Evolutionary conservation across 2,888 invertebrate genomes (phyloP), one percentile per base, ranked within the genome.

Genomic region (Acanthosepion lycidas): DNA sequence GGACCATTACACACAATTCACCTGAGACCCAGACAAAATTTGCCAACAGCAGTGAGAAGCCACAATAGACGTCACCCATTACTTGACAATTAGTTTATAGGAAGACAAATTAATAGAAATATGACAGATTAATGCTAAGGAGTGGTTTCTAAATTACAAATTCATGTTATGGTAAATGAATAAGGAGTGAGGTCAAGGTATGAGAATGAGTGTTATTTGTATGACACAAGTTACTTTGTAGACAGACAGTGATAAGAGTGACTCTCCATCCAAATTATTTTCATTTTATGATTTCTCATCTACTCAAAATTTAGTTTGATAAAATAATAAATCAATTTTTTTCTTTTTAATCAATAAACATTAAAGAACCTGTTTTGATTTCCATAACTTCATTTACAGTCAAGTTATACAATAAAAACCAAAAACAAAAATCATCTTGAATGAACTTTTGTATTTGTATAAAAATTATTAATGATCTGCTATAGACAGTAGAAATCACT

Each of bases 61-160:
- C 78, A 78, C n/a, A 78, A 78, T 33, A 12, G 33, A 78, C n/a
- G 78, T 78, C 78, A 78, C n/a, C 78, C 23, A 78, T 78, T 78
- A 78, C n/a, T 78, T 78, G 78, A 78, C n/a, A 78, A 78, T 78
- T 78, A n/a, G 78, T 78, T 33, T 78, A n/a, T 78, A 78, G 78
- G 33, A n/a, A 78, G 78, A 78, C 78, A 78, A 78, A n/a, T 78
- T 78, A 78, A 78, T n/a, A 78, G 78, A 78, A 78, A 78, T 33
- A n/a, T 78, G 78, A 78, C 78, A n/a, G 64, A 64, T 78, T 78
- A 78, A 78, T n/a, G 33, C 15, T 78, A 78, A 78, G 78, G 78
- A 78, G 78, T 33, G 78, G 78, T 18, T n/a, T 78, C n/a, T 78
- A 78, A 33, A 78, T 78, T n/a, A n/a, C 78, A 78, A 78, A 78